Base-by-base conservation (phyloP, 1,140 invertebrate genomes). In the Trigoniulus corallinus region DNA sequence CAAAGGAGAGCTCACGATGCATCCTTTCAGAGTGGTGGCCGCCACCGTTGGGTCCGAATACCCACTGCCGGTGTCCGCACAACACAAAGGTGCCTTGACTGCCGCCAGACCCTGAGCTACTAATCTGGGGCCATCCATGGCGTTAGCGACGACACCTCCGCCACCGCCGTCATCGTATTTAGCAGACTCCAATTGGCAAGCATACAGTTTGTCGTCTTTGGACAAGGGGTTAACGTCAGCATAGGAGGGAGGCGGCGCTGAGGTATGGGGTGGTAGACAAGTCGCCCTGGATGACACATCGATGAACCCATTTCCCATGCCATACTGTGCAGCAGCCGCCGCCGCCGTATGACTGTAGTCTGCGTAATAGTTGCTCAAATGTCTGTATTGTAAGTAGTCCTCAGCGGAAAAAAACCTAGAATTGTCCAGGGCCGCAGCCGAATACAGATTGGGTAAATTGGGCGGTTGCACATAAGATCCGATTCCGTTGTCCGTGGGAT, bases 311-410 rank as follows among this genome's bases (percentile, higher is more conserved):
- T 85, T 85, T 12, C 78, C 75, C n/a, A n/a, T n/a, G n/a, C n/a
- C n/a, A n/a, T n/a, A n/a, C n/a, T n/a, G n/a, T n/a, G 81, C 73
- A 57, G 48, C 52, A 46, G 73, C 72, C 1, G 72, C 62, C 0
- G 74, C 63, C 0, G 73, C 61, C 40, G 73, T 63, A 54, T 77
- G 76, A 59, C 88, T 88, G 21, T 85, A 80, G 51, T 61, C 57
- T 0, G 80, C 75, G 56, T 85, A 86, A 59, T 84, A 84, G 1
- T 76, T 75, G 20, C 78, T 74, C 1, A 82, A 62, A 0, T 84
- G 81, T 39, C 85, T 76, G 66, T 88, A 88, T 62, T 88, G 81
- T 66, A 89, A 86, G 51, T 88, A 71, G 60, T 88, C 88, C 57
- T 88, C 85, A 4, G 83, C 79, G 0, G 76, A 72, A 72, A 18